Evolutionary conservation across 2,113 vertebrate species (phyloP).

Genomic region (Marmota monax): DNA sequence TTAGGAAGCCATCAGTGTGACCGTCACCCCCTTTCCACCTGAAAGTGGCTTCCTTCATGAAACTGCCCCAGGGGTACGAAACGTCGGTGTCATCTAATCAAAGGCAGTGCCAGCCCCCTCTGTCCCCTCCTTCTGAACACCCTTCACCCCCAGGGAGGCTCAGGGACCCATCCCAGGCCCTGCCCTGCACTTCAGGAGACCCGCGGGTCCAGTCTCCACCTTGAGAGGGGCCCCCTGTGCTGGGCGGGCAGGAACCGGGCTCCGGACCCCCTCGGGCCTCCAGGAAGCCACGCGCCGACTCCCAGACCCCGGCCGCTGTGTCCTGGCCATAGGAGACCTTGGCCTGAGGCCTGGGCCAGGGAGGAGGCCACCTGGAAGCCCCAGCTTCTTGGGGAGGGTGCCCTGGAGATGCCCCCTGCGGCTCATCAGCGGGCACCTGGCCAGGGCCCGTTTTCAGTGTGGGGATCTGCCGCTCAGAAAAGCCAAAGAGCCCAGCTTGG

Average conservation of each 20-base stretch:
- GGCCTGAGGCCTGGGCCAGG: no score
- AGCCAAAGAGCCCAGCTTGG: background rate
- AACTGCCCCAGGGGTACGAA: background rate
- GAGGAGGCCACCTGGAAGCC: background rate
- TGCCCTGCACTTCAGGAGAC: no score
- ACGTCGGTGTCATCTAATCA: background rate
- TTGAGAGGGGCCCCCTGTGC: background rate
- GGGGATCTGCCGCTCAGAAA: background rate
- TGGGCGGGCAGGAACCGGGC: accelerated
- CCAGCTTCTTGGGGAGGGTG: background rate
- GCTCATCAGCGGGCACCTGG: accelerated
- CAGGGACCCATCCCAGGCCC: background rate
- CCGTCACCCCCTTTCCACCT: constrained; percentile 10
- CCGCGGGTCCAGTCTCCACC: accelerated
- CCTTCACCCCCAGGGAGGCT: background rate
- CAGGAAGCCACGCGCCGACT: no score
- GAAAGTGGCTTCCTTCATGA: background rate
- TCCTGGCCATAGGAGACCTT: no score
- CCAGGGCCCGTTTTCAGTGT: background rate
- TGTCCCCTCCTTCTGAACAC: background rate
- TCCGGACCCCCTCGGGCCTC: no score
- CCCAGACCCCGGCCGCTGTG: background rate
- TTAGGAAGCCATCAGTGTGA: constrained; percentile 42
- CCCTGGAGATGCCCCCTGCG: accelerated
- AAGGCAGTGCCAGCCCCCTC: background rate